Base-by-base conservation (phyloP, 1,140 invertebrate genomes). In the Helicoverpa armigera region DNA sequence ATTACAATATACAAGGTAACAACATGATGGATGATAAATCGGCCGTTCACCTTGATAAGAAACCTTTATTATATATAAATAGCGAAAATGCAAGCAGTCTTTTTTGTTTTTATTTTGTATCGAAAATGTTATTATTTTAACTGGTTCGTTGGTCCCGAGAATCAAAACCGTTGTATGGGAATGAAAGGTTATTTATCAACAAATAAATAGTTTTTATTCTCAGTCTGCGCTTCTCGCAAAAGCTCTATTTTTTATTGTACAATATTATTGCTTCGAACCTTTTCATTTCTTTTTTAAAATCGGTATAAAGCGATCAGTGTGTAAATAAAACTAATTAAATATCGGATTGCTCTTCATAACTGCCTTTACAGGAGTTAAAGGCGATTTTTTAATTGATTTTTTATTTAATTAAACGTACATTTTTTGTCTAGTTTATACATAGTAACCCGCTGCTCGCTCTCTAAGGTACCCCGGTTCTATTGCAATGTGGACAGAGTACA, bases 11-110 rank as follows among this genome's bases (percentile, higher is more conserved):
- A 16, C 63, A 43, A 31, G 7, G 5, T 13, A n/a, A 43, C n/a
- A 67, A 35, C 9, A 48, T 3, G 13, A 16, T 48, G 31, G n/a
- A 18, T 58, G 35, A 67, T 67, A 67, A 48, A 56, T 11, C 70
- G 53, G 70, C 16, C 70, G 18, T 58, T 73, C 70, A 73, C 53
- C 50, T n/a, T 56, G 70, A 73, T 73, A 73, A 56, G 29, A 43
- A 5, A 43, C 29, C 13, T 14, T 14, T 29, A 72, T 29, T 73
- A n/a, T n/a, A n/a, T n/a, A n/a, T n/a, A n/a, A n/a, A n/a, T n/a
- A n/a, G 70, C 67, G 67, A 70, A 70, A 48, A 67, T 35, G 63
- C 14, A 67, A 67, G 63, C 10, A 67, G 48, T n/a, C 48, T 11
- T 16, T 48, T 35, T 35, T 48, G 35, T 48, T 43, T 67, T 67